A percentile compares a stretch with the other conserved stretches of the same genome.
Conservation (phyloP, 1,140 invertebrate species). For the Panulirus ornatus region DNA sequence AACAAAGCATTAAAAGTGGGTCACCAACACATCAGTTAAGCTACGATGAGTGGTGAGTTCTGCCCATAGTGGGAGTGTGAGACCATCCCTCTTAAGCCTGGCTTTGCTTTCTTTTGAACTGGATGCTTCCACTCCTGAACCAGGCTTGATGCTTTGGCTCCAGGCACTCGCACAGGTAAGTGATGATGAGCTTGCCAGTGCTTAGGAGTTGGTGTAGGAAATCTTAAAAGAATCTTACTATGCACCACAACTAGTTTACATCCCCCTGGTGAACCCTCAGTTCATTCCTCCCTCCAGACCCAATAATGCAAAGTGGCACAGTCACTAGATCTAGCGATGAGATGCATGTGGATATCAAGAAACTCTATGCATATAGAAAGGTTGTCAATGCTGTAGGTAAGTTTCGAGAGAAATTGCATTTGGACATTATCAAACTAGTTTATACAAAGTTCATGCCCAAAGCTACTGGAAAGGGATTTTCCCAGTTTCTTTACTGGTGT, state of each 20-base stretch:
- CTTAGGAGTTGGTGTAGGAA: slow-evolving; percentile 21
- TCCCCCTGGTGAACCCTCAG: not conserved
- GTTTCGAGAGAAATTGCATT: too few species aligned
- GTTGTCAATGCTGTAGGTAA: too few species aligned
- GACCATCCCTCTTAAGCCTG: slow-evolving; percentile 35
- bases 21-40: slow-evolving; percentile 48
- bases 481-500: too few species aligned
- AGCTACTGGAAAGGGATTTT: too few species aligned
- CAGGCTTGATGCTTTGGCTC: slow-evolving; percentile 32
- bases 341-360: slow-evolving; percentile 59
- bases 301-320: slow-evolving; percentile 53
- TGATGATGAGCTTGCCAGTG: slow-evolving; percentile 41
- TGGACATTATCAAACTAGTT: too few species aligned
- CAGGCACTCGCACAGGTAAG: slow-evolving; percentile 44
- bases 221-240: not conserved
- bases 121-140: slow-evolving; percentile 35
- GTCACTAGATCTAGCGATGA: slow-evolving; percentile 26
- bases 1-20: too few species aligned
- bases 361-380: slow-evolving; percentile 60
- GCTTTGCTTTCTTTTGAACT: slow-evolving; percentile 37
- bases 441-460: too few species aligned
- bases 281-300: slow-evolving; percentile 35
- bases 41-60: slow-evolving; percentile 27
- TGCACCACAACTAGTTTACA: not conserved
- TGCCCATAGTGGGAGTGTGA: slow-evolving; percentile 21